Evolutionary conservation across 30 jellyfish, hydroid and myxozoan species (phyloP), one percentile per base, ranked within the genome.

Genomic region (Chironex yamaguchii): DNA sequence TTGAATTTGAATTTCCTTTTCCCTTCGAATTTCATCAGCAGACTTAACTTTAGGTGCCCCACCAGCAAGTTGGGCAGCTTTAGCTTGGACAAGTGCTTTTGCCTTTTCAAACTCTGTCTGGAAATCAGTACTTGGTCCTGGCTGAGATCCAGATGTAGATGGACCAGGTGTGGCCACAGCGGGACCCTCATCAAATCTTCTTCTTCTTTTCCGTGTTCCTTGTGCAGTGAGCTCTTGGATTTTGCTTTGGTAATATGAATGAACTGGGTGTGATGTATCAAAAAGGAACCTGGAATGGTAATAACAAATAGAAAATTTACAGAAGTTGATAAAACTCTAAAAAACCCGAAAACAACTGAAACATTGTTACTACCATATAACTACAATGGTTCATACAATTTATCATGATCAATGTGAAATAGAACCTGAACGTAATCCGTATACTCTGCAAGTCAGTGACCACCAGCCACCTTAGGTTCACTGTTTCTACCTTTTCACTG

Each of bases 51-150:
- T n/a, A n/a, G n/a, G n/a, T n/a, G n/a, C n/a, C 0, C 87, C 81
- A 29, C 69, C 76, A 32, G 50, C 71, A 9, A 92, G 84, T 35
- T 58, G 92, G 21, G 97, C 96, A 9, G 98, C 98, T 76, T 68
- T 92, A 30, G 97, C 97, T 22, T 87, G 87, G 13, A 87, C 79
- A 71, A 87, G 48, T 31, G 98, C 98, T 35, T 92, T 92, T 21
- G 97, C 98, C 50, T 86, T 84, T 67, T 92, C 93, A 81, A 92
- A 92, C 71, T 92, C 98, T 34, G 84, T 78, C 93, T 49, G 69
- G 2, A 86, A 34, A 68, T 91, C 96, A 20, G 21, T 67, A n/a
- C n/a, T n/a, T 0, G 96, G 91, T 25, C 63, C 30, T 20, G 92
- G 35, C 22, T 84, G 25, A 23, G 91, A 71, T 34, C 87, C 74